Evolutionary conservation across 1,140 invertebrate genomes (phyloP).

Genomic region (Pogonomyrmex californicus): DNA sequence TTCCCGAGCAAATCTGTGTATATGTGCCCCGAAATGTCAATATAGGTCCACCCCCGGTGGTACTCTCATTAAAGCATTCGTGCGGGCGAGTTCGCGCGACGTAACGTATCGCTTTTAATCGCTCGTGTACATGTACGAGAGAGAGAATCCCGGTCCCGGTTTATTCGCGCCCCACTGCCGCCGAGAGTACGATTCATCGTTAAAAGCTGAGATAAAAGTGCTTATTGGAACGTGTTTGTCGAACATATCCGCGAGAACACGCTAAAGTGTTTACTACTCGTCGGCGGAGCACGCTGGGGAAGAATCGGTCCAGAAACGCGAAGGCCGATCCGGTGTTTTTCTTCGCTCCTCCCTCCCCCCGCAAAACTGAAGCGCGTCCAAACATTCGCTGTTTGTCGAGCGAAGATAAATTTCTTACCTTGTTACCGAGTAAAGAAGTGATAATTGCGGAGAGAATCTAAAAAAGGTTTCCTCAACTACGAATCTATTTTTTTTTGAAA

Average conservation of each 20-base stretch:
- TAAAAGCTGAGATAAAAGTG: conserved; percentile 64
- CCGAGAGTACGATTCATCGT: conserved; percentile 60
- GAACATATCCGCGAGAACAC: conserved; percentile 47
- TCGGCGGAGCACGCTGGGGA: conserved; percentile 31
- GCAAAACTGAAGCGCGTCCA: conserved; percentile 39
- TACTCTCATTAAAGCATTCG: conserved; percentile 67
- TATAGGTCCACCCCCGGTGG: conserved; percentile 42
- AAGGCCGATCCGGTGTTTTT: conserved; percentile 35
- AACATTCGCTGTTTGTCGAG: conserved; percentile 47
- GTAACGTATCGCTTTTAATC: conserved; percentile 70
- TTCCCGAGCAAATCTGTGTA: background rate
- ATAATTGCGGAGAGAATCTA: background rate
- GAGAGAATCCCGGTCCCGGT: conserved; percentile 1
- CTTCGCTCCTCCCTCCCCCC: background rate
- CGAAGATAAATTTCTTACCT: conserved; percentile 55
- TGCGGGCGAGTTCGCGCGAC: conserved; percentile 62
- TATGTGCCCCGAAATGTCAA: conserved; percentile 64
- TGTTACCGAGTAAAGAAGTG: background rate
- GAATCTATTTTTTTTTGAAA: background rate
- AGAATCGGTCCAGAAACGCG: conserved; percentile 57
- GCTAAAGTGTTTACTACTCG: conserved; percentile 62
- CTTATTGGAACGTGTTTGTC: conserved; percentile 64
- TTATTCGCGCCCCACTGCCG: conserved; percentile 53
- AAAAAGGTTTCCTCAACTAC: background rate
- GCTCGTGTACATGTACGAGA: conserved; percentile 43